Evolutionary conservation across 1,140 invertebrate genomes (phyloP), one percentile per base, ranked within the genome.

Genomic region (Gryllus bimaculatus): DNA sequence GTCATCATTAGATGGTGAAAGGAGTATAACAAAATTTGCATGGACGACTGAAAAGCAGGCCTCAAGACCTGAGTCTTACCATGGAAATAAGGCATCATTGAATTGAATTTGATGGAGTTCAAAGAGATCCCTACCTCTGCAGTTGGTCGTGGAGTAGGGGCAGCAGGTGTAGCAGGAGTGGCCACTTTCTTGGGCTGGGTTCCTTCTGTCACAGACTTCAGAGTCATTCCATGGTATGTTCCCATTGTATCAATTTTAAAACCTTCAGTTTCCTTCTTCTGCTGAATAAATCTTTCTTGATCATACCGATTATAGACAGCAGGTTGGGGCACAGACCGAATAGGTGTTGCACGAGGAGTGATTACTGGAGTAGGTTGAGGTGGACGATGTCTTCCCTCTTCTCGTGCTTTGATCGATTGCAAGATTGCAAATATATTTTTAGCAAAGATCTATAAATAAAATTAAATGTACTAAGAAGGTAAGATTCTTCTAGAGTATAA

Each of bases 241-340:
- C 96, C 95, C 92, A 96, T 95, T 6, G 97, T 98, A 86, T 99
- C 96, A 84, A 99, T 99, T 87, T 98, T 96, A 85, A 99, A 99
- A 54, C 96, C 97, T 86, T 98, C 97, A 10, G 97, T 98, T 88
- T 98, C 95, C 93, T 96, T 94, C 86, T 95, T 95, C 82, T 94
- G 92, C 49, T 92, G 88, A 84, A 95, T 95, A 85, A 99, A 98
- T 84, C 96, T 90, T 89, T 99, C 98, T 88, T 99, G 97, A 92
- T 98, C 96, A 87, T 99, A 99, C 90, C 97, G 93, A 91, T 97
- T 99, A 86, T 99, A 99, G 2, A 91, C 91, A 47, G 89, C 89
- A 7, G 90, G 91, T 83, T 96, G 94, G 21, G 92, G 90, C 47
- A 84, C 81, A 8, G 90, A 85, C 47, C 79, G 66, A n/a, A 80